Evolutionary conservation across 2,888 invertebrate species (phyloP), one percentile per base, ranked within the genome.

Genomic region (Eurois occulta): DNA sequence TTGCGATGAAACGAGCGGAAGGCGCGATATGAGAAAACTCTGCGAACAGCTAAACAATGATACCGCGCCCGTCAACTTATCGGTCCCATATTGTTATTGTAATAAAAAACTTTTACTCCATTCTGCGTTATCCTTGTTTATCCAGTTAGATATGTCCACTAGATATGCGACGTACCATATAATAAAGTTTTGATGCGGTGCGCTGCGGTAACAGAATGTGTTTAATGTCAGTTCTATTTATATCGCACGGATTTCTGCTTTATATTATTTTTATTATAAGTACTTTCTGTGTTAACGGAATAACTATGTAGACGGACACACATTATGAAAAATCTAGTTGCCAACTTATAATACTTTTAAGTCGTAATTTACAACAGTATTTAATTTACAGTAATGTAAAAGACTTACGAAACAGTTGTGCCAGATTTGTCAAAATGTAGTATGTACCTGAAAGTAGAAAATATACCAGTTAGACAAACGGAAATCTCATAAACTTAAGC

Each of bases 1-100:
- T 93, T 91, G 90, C 85, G 89, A 85, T 83, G 87, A 86, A 90
- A 91, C 86, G 88, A 88, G 89, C 89, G 89, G 90, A 90, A 91
- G 90, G 89, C 91, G 91, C 91, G 92, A 94, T 94, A 95, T 95
- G 94, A 95, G 94, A 94, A 95, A 95, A 95, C 92, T 95, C 92
- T 78, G 83, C 66, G 72, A 87, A 85, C 87, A 81, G 87, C 89
- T 86, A 90, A 90, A 92, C 92, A 93, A 91, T 92, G 89, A 89
- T 90, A 90, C 91, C 90, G 88, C 91, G 85, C 84, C 90, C 83
- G 87, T 86, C 91, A 89, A 91, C 92, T 92, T 93, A 93, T 91
- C 91, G 90, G 72, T 78, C 86, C 91, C 89, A 90, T 92, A 90
- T 90, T 92, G 92, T 92, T 91, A 91, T 92, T 91, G 91, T 92